Conservation (phyloP, 2,113 vertebrate genomes). For the Mirza zaza region DNA sequence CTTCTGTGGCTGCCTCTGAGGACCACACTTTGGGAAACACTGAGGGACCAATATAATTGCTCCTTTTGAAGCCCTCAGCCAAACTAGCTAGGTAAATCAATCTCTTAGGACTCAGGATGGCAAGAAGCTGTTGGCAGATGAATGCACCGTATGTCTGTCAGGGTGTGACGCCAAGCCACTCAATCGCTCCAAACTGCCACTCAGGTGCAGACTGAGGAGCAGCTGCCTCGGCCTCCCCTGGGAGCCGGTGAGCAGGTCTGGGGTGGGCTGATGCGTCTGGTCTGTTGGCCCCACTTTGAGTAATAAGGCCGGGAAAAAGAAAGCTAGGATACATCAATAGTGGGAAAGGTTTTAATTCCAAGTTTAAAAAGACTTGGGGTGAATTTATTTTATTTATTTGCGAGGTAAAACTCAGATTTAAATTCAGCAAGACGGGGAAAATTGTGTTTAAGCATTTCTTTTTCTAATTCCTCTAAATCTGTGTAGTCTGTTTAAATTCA, state of each 20-base stretch:
- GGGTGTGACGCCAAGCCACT: neutral
- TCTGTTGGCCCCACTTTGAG: neutral
- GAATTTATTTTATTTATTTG: conserved; percentile 30
- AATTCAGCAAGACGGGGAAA: neutral
- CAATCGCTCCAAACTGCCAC: neutral
- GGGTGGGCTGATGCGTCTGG: accelerated
- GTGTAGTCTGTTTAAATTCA: neutral
- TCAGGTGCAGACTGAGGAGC: neutral
- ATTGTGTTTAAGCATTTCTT: neutral
- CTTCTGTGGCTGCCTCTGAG: neutral
- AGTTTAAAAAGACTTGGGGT: neutral
- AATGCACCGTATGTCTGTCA: neutral
- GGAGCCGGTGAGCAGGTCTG: neutral
- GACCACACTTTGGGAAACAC: neutral
- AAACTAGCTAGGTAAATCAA: neutral
- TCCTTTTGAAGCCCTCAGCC: neutral
- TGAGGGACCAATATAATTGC: neutral
- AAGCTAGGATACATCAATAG: neutral
- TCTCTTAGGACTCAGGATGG: neutral
- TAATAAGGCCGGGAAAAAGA: neutral
- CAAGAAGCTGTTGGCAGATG: neutral
- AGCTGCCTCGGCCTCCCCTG: neutral
- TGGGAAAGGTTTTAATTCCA: neutral
- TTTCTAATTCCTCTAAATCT: neutral
- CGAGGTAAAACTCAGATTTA: neutral